Evolutionary conservation across 1,140 invertebrate genomes (phyloP).

Genomic region (Daktulosphaira vitifoliae): DNA sequence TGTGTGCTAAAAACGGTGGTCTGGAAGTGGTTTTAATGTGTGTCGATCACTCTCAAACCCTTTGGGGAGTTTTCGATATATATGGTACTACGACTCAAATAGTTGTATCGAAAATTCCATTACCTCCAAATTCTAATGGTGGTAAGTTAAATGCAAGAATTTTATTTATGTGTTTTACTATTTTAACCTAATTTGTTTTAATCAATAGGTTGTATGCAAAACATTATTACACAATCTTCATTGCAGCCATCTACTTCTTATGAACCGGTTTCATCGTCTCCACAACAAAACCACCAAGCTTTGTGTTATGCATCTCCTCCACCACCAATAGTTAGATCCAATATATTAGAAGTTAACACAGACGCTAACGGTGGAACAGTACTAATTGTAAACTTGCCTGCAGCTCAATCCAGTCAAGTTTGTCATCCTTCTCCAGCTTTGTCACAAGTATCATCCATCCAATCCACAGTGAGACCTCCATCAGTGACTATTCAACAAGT

Average conservation of each 20-base stretch:
- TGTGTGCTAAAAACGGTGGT: constrained; percentile 79
- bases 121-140: background rate
- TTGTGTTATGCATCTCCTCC: background rate
- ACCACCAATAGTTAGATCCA: constrained; percentile 3
- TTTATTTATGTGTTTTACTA: too few species aligned
- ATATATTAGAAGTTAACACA: background rate
- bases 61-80: constrained; percentile 94
- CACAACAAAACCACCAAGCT: background rate
- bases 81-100: constrained; percentile 89
- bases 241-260: background rate
- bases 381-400: constrained; percentile 69
- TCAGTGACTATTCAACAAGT: constrained; percentile 24
- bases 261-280: background rate
- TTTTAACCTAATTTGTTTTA: too few species aligned
- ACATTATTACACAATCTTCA: background rate
- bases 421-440: constrained; percentile 35
- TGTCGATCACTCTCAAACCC: constrained; percentile 75
- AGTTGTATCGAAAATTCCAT: constrained; percentile 7
- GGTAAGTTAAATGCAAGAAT: background rate
- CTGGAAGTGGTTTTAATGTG: constrained; percentile 79
- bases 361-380: constrained; percentile 56
- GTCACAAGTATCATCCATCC: constrained; percentile 38
- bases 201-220: background rate
- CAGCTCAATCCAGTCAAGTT: constrained; percentile 39
- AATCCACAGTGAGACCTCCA: background rate